Conservation (phyloP, 2,113 vertebrate species). For the Pygoscelis antarcticus region DNA sequence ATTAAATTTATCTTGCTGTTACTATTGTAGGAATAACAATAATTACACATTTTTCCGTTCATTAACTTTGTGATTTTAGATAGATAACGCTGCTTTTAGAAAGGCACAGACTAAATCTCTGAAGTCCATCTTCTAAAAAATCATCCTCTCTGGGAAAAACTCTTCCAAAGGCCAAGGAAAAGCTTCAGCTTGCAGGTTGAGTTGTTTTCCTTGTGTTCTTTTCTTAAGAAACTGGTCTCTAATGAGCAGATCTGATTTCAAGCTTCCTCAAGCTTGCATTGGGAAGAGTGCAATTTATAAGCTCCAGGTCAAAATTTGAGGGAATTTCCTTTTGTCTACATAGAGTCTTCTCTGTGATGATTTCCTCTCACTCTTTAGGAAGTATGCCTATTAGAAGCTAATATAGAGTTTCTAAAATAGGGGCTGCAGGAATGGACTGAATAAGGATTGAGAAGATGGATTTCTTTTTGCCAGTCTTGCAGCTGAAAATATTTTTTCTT, state of each 20-base stretch:
- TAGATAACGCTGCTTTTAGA: background rate
- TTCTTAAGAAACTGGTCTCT: background rate
- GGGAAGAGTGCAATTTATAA: background rate
- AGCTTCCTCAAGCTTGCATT: background rate
- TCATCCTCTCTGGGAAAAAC: background rate
- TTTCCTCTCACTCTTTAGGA: background rate
- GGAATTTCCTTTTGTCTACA: background rate
- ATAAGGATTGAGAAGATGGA: background rate
- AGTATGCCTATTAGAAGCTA: background rate
- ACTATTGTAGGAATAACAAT: background rate
- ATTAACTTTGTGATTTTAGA: background rate
- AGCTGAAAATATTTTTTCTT: background rate
- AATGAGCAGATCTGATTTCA: background rate
- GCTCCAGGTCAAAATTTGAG: background rate
- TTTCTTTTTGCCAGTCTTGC: background rate
- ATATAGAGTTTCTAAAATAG: background rate
- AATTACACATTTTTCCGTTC: background rate
- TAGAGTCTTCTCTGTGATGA: background rate
- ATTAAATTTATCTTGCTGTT: background rate
- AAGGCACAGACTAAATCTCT: background rate
- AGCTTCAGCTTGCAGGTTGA: background rate
- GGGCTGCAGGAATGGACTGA: background rate
- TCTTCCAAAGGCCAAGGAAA: background rate
- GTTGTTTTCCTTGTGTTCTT: background rate
- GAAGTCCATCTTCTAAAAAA: background rate